A percentile compares a stretch with the other conserved stretches of the same genome.
phyloP scores from a whole-genome alignment of 2,797 vertebrate genomes.

The Acrossocheilus wenchowensis region DNA sequence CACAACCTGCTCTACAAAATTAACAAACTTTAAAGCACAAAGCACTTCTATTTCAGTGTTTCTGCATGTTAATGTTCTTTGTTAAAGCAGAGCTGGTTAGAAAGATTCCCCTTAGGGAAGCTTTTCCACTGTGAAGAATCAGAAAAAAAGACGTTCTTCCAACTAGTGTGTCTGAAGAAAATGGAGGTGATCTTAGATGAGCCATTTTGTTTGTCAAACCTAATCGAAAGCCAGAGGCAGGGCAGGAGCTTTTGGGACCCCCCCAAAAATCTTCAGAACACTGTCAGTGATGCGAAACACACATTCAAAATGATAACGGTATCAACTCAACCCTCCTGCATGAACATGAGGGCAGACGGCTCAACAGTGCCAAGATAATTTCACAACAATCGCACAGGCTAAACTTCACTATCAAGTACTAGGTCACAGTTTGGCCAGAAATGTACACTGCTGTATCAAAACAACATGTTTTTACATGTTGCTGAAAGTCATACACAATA shows the following conservation, averaged over 20 bases:
- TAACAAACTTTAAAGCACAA: neutral
- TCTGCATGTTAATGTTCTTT: conserved; percentile 7
- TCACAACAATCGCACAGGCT: neutral
- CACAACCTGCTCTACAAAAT: neutral
- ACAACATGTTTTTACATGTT: neutral
- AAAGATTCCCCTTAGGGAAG: conserved; percentile 39
- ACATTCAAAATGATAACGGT: conserved; percentile 13
- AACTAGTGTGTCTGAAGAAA: conserved; percentile 42
- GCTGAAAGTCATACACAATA: neutral
- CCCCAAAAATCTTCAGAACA: conserved; percentile 25
- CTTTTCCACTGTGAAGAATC: conserved; percentile 49
- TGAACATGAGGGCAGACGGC: neutral
- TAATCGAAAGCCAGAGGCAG: conserved; percentile 57
- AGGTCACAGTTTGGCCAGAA: neutral
- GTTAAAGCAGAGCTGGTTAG: conserved; percentile 22
- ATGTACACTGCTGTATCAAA: neutral
- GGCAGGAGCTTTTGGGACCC: conserved; percentile 6
- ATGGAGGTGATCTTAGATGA: conserved; percentile 53
- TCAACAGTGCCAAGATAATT: conserved; percentile 5
- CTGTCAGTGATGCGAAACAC: neutral
- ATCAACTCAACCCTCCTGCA: neutral
- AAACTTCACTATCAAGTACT: neutral
- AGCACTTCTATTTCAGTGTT: neutral
- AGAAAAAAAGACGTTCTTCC: conserved; percentile 33
- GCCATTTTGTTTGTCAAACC: conserved; percentile 59